Percentiles rank a stretch among this genome's conserved stretches.
These are phyloP conservation scores for Parauchenoglanis punctatus DNA, from an alignment of 2,797 vertebrate species.

Conservation along the genomic window DNA sequence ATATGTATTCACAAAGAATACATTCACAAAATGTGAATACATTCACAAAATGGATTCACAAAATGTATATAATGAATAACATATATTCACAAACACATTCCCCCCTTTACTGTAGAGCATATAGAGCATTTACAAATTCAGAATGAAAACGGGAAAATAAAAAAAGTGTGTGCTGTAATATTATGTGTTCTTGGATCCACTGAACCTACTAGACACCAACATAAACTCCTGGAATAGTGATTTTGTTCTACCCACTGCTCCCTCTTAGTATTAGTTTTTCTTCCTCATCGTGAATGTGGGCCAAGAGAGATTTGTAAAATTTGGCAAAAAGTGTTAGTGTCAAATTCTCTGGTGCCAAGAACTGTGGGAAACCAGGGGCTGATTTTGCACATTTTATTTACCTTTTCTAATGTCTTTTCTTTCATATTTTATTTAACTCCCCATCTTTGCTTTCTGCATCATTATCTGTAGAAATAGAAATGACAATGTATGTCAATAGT, in stretches of 20 bases:
- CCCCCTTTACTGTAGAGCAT: background rate
- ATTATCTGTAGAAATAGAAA: slow-evolving; percentile 34
- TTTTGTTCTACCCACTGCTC: slow-evolving; percentile 29
- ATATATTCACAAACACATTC: background rate
- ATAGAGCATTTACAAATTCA: background rate
- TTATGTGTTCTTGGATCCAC: slow-evolving; percentile 8
- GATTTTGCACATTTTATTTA: slow-evolving; percentile 16
- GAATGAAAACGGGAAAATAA: background rate
- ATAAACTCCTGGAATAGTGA: slow-evolving; percentile 24
- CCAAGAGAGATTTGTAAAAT: slow-evolving; percentile 25
- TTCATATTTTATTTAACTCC: background rate
- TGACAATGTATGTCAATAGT: slow-evolving; percentile 19
- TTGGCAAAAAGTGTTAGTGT: slow-evolving; percentile 25
- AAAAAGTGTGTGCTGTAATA: background rate
- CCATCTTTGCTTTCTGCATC: slow-evolving; percentile 31
- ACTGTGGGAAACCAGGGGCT: slow-evolving; percentile 29
- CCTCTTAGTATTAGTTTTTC: background rate
- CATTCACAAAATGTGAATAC: background rate
- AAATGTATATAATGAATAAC: too few species aligned
- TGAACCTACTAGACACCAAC: background rate
- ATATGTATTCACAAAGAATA: background rate
- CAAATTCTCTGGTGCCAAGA: slow-evolving; percentile 31
- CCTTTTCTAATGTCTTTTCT: too few species aligned
- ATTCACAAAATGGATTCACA: background rate
- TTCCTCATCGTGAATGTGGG: background rate